A percentile compares a stretch with the other conserved stretches of the same genome.
These are phyloP conservation scores for Thinocorus orbignyianus DNA, from an alignment of 2,113 vertebrate species.

Conservation along the genomic window DNA sequence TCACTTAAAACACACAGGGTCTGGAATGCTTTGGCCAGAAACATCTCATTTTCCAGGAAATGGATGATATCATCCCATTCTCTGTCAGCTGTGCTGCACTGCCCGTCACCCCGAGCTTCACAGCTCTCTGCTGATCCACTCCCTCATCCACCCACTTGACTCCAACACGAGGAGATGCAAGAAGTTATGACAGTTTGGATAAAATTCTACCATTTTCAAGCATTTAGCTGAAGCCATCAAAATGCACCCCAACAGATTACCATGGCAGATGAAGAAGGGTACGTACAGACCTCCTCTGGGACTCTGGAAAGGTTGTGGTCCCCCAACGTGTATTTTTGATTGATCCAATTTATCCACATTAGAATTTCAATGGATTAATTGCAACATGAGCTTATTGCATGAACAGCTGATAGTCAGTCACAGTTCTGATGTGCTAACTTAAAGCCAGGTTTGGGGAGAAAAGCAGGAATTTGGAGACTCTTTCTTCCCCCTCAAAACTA, in stretches of 20 bases:
- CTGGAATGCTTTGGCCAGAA: constrained; percentile 47
- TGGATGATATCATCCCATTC: constrained; percentile 51
- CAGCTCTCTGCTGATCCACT: constrained; percentile 13
- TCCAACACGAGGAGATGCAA: neutral
- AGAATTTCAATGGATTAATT: neutral
- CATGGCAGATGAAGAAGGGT: neutral
- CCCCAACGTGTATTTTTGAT: rapidly evolving
- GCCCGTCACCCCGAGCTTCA: neutral
- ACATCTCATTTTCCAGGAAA: constrained; percentile 58
- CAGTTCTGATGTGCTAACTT: neutral
- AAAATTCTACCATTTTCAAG: neutral
- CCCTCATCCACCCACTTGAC: neutral
- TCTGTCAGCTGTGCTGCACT: constrained; percentile 44
- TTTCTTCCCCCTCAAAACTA: neutral
- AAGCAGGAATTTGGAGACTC: neutral
- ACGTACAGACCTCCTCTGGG: neutral
- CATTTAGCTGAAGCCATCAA: neutral
- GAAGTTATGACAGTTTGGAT: neutral
- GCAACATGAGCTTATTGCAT: neutral
- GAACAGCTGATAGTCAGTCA: neutral
- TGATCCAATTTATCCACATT: neutral
- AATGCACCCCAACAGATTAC: neutral
- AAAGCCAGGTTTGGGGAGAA: neutral
- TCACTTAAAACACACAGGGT: neutral
- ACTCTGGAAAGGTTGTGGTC: neutral